phyloP scores from a whole-genome alignment of 2,797 vertebrate species.

The Erethizon dorsatum region DNA sequence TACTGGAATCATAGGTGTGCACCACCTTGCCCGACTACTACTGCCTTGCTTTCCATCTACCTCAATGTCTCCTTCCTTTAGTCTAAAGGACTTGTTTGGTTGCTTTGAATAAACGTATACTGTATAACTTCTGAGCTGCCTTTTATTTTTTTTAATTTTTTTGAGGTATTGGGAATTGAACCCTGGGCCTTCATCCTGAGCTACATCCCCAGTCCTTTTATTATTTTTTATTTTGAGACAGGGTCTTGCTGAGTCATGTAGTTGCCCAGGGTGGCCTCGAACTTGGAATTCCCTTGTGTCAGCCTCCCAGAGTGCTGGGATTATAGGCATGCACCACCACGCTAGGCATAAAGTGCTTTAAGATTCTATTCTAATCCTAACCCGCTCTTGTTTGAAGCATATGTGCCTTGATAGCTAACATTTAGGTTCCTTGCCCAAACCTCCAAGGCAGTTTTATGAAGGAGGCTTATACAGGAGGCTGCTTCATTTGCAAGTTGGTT shows the following conservation, averaged over 20 bases:
- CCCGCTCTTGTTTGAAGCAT: not conserved
- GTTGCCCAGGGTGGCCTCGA: not conserved
- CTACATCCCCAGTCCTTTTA: not conserved
- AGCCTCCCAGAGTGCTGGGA: not conserved
- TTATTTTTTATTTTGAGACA: not conserved
- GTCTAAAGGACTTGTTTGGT: conserved; percentile 33
- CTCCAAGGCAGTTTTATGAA: conserved; percentile 32
- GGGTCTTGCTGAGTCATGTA: not conserved
- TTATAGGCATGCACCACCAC: not conserved
- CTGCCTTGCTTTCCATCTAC: not conserved
- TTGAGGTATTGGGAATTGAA: not conserved
- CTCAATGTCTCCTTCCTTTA: not conserved
- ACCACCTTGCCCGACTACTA: too few relatives aligned
- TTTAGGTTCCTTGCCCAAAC: conserved; percentile 5
- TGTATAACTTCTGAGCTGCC: not conserved
- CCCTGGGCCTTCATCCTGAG: not conserved
- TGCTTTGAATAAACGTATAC: not conserved
- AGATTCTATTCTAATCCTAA: not conserved
- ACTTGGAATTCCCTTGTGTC: not conserved
- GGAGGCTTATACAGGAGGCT: not conserved
- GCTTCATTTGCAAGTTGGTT: conserved; percentile 32
- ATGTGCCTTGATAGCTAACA: not conserved
- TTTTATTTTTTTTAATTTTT: not conserved
- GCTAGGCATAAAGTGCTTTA: not conserved
- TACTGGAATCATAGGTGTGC: too few relatives aligned